Evolutionary conservation across 1,140 invertebrate genomes (phyloP).

Genomic region (Atta texana): DNA sequence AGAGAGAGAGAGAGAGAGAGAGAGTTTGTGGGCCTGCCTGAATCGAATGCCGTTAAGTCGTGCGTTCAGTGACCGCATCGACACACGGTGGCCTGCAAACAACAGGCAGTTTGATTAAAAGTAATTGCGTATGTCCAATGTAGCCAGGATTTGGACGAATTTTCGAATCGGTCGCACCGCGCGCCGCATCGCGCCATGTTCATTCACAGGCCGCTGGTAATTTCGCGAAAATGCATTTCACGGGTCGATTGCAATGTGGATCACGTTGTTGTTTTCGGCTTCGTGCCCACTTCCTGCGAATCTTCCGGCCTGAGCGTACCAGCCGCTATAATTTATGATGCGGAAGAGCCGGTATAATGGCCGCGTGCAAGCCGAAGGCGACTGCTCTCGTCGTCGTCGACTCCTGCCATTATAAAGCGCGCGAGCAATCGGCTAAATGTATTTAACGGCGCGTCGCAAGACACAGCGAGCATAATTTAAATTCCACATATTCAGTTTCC

Average conservation of each 20-base stretch:
- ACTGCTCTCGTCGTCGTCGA: constrained; percentile 44
- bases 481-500: constrained; percentile 18
- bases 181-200: constrained; percentile 41
- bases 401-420: constrained; percentile 26
- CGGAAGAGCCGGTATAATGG: constrained; percentile 61
- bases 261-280: constrained; percentile 65
- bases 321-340: constrained; percentile 61
- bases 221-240: constrained; percentile 53
- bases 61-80: constrained; percentile 58
- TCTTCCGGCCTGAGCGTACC: constrained; percentile 56
- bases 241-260: constrained; percentile 55
- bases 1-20: constrained; percentile 10
- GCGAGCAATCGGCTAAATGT: constrained; percentile 57
- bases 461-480: constrained; percentile 40
- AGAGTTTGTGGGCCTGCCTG: neutral
- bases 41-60: constrained; percentile 45
- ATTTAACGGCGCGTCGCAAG: constrained; percentile 51
- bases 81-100: constrained; percentile 51
- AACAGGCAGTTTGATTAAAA: constrained; percentile 66
- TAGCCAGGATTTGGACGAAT: constrained; percentile 50
- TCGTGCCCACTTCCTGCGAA: constrained; percentile 58
- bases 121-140: constrained; percentile 43
- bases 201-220: constrained; percentile 33
- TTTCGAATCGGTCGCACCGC: constrained; percentile 58
- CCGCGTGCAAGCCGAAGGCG: constrained; percentile 30